Evolutionary conservation across 2,888 invertebrate species (phyloP).

Genomic region (Incurvaria masculella): DNA sequence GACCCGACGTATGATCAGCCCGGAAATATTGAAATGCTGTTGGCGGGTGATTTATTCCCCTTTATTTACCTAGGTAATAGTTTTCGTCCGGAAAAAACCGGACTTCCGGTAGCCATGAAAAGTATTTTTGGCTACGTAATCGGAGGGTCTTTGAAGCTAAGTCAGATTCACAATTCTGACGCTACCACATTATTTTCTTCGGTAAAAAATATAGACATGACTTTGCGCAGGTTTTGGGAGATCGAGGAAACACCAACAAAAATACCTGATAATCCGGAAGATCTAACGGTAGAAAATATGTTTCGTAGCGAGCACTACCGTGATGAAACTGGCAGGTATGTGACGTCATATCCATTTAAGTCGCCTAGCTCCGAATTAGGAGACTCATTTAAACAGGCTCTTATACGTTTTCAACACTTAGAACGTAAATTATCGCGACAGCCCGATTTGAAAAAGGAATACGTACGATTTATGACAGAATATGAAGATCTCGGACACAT

Average conservation of each 20-base stretch:
- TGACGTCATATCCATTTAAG: slow-evolving; percentile 8
- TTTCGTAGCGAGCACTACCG: background rate
- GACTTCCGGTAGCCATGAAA: slow-evolving; percentile 5
- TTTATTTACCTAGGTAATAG: background rate
- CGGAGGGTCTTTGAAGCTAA: slow-evolving; percentile 4
- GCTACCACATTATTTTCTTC: background rate
- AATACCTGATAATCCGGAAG: slow-evolving; percentile 1
- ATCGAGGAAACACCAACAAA: slow-evolving; percentile 6
- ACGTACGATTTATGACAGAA: slow-evolving; percentile 10
- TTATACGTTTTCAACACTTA: slow-evolving; percentile 1
- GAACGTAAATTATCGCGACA: background rate
- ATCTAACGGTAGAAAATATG: slow-evolving; percentile 4
- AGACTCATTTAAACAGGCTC: background rate
- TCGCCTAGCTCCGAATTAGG: background rate
- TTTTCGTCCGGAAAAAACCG: background rate
- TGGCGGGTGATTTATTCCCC: background rate
- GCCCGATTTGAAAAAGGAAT: background rate
- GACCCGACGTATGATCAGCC: background rate
- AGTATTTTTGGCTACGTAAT: slow-evolving; percentile 9
- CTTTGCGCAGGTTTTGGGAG: slow-evolving; percentile 8
- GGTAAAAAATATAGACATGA: background rate
- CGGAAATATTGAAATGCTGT: background rate
- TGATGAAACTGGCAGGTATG: slow-evolving; percentile 6
- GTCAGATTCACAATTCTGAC: background rate
- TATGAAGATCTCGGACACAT: slow-evolving; percentile 14